Evolutionary conservation across 2,888 invertebrate genomes (phyloP).

Genomic region (Tholera decimalis): DNA sequence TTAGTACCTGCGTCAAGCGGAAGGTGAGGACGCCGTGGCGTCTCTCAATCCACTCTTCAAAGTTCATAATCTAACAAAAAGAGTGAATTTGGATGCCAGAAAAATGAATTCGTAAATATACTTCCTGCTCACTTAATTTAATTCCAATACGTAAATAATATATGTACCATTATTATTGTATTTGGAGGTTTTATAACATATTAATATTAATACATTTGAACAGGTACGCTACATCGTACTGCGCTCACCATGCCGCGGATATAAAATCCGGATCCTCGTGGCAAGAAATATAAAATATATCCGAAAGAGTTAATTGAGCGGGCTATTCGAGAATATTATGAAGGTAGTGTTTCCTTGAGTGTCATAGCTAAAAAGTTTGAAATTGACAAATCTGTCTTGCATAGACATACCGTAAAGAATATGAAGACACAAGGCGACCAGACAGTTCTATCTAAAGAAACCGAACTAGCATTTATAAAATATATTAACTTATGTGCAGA

Average conservation of each 20-base stretch:
- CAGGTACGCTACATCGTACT: constrained; percentile 9
- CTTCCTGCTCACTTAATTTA: too few species aligned
- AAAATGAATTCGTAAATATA: too few species aligned
- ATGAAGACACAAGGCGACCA: constrained; percentile 49
- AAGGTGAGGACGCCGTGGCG: too few species aligned
- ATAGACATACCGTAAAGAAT: constrained; percentile 42
- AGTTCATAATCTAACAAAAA: too few species aligned
- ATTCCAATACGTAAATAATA: too few species aligned
- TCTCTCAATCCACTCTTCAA: too few species aligned
- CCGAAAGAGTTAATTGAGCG: constrained; percentile 38
- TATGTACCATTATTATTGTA: too few species aligned
- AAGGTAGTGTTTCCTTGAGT: constrained; percentile 43
- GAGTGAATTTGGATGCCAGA: too few species aligned
- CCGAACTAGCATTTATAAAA: constrained; percentile 40
- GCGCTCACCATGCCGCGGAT: constrained; percentile 44
- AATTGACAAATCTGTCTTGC: constrained; percentile 48
- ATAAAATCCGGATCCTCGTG: constrained; percentile 48
- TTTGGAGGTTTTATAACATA: too few species aligned
- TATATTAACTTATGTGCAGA: too few species aligned
- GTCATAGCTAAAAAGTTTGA: constrained; percentile 43
- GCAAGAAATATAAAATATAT: constrained; percentile 51
- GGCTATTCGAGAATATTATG: constrained; percentile 42
- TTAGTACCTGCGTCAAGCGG: too few species aligned
- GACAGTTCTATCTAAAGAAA: constrained; percentile 34
- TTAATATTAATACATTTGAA: too few species aligned